These are phyloP conservation scores for Desmodus rotundus DNA, from an alignment of 2,113 vertebrate species.

Conservation along the genomic window DNA sequence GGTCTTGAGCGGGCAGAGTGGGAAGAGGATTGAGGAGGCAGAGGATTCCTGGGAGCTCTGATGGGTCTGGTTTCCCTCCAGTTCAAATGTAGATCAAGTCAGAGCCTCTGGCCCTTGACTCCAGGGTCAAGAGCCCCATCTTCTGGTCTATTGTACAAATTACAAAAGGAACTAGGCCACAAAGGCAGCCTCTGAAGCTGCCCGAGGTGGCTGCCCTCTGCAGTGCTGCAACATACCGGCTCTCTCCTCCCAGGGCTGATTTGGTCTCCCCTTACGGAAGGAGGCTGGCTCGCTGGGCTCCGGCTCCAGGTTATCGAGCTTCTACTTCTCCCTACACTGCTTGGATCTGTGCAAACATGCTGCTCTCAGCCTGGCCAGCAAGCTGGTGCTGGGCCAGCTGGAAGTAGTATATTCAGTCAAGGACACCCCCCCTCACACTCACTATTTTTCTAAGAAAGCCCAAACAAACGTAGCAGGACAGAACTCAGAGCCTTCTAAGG, in stretches of 20 bases:
- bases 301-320: neutral
- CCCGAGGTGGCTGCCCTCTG: neutral
- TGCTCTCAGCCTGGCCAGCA: neutral
- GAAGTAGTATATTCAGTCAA: neutral
- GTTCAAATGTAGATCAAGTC: neutral
- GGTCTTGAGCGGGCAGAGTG: neutral
- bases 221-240: neutral
- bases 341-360: neutral
- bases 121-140: conserved; percentile 68
- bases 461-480: neutral
- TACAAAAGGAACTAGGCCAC: conserved; percentile 45
- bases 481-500: neutral
- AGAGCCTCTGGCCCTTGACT: conserved; percentile 33
- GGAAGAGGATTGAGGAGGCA: neutral
- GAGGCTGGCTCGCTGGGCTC: neutral
- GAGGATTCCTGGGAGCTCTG: neutral
- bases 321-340: neutral
- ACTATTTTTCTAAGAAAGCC: neutral
- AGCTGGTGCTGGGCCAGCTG: neutral
- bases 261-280: neutral
- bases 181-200: neutral
- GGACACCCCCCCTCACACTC: neutral
- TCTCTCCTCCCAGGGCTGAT: neutral
- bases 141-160: conserved; percentile 57
- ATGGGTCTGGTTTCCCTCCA: neutral